A percentile compares a stretch with the other conserved stretches of the same genome.
Conservation (phyloP, 2,888 invertebrate species). For the Campoletis raptor region DNA sequence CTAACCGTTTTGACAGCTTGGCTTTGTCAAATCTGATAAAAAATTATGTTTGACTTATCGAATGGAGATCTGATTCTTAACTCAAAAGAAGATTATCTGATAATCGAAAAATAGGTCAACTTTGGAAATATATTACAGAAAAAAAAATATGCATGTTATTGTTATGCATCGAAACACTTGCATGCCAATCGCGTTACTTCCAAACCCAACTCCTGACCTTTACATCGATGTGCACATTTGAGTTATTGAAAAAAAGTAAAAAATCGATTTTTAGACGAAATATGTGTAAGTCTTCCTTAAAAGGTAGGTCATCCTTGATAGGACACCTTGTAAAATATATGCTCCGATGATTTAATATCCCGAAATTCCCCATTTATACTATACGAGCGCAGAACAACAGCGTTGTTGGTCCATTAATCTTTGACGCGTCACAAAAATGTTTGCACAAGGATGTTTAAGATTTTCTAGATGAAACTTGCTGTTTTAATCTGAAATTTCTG, state of each 20-base stretch:
- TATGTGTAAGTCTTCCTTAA: not conserved
- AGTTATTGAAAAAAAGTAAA: not conserved
- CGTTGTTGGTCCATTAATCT: not conserved
- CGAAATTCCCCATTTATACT: not conserved
- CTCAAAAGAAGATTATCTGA: not conserved
- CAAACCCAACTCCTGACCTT: too few species aligned
- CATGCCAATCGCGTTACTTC: not conserved
- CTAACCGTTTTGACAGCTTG: not conserved
- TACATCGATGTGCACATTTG: too few species aligned
- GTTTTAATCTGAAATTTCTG: not conserved
- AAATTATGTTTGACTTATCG: not conserved
- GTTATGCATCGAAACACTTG: not conserved
- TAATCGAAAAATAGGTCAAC: not conserved
- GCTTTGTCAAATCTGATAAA: not conserved
- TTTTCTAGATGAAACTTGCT: not conserved
- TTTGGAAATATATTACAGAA: not conserved
- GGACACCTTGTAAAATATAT: not conserved
- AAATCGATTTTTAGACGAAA: not conserved
- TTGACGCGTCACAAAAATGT: not conserved
- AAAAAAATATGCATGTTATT: not conserved
- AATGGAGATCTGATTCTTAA: not conserved
- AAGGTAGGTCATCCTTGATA: not conserved
- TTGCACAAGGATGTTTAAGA: not conserved
- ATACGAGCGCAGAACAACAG: not conserved
- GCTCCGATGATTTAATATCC: not conserved